Percentiles rank a stretch among this genome's conserved stretches.
Conservation (phyloP, 1,140 invertebrate genomes). For the Plodia interpunctella region DNA sequence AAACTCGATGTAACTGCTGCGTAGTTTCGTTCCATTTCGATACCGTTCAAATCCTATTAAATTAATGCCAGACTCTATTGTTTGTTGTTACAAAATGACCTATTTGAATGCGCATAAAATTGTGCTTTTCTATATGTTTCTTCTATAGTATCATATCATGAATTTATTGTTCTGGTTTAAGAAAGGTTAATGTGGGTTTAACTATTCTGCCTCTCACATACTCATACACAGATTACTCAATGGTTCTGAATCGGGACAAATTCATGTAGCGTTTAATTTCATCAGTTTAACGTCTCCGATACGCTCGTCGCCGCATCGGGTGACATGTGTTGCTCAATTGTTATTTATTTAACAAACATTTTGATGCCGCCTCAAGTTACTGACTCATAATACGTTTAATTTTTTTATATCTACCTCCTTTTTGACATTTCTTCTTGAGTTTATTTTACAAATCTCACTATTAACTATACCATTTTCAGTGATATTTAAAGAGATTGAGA, state of each 20-base stretch:
- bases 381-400: conserved; percentile 8
- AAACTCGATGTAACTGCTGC: conserved; percentile 25
- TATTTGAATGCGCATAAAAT: neutral
- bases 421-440: conserved; percentile 9
- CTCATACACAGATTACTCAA: conserved; percentile 38
- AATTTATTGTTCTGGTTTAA: too few relatives aligned
- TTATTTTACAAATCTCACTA: neutral
- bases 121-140: neutral
- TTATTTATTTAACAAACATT: conserved; percentile 37
- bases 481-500: neutral
- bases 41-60: conserved; percentile 25
- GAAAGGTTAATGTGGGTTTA: too few relatives aligned
- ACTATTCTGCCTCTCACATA: conserved; percentile 28
- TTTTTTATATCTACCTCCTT: neutral
- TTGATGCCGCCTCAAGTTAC: conserved; percentile 22
- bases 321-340: conserved; percentile 46
- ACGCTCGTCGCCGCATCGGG: conserved; percentile 33
- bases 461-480: conserved; percentile 3
- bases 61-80: conserved; percentile 11
- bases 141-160: neutral
- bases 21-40: conserved; percentile 14
- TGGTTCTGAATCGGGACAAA: conserved; percentile 28
- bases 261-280: conserved; percentile 38
- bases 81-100: neutral
- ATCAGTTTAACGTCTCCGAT: conserved; percentile 36